These are phyloP conservation scores for Cercopithecus mitis DNA, from an alignment of 2,797 vertebrate genomes.

Conservation along the genomic window DNA sequence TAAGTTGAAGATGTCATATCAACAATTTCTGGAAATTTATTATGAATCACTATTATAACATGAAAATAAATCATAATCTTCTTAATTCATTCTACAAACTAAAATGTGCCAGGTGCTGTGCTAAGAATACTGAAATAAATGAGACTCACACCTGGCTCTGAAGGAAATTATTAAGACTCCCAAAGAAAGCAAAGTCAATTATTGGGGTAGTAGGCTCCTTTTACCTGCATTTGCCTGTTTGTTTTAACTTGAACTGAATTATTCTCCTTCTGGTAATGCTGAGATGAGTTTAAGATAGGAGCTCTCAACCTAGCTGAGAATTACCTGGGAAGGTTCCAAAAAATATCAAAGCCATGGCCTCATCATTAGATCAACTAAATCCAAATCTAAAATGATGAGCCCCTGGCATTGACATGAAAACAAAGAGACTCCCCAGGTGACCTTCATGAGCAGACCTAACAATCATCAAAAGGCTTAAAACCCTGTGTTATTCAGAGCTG, in stretches of 20 bases:
- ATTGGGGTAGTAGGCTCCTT: neutral
- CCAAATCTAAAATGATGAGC: neutral
- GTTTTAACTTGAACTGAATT: neutral
- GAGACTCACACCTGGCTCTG: neutral
- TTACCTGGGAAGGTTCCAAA: neutral
- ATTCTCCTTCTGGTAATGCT: neutral
- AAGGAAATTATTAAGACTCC: neutral
- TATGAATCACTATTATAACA: neutral
- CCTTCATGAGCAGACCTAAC: neutral
- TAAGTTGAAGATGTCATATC: neutral
- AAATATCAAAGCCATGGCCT: neutral
- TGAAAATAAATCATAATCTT: slow-evolving; percentile 24
- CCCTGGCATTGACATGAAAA: neutral
- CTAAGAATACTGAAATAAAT: neutral
- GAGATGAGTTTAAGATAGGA: neutral
- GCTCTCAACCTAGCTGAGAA: neutral
- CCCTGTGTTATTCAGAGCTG: neutral
- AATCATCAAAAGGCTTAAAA: neutral
- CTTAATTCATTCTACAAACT: neutral
- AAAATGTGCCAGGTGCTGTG: neutral
- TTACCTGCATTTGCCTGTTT: neutral
- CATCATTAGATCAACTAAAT: neutral
- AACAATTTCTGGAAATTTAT: neutral
- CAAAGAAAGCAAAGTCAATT: neutral
- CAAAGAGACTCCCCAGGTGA: neutral